Evolutionary conservation across 2,113 vertebrate genomes (phyloP).

Genomic region (Mesocricetus auratus): DNA sequence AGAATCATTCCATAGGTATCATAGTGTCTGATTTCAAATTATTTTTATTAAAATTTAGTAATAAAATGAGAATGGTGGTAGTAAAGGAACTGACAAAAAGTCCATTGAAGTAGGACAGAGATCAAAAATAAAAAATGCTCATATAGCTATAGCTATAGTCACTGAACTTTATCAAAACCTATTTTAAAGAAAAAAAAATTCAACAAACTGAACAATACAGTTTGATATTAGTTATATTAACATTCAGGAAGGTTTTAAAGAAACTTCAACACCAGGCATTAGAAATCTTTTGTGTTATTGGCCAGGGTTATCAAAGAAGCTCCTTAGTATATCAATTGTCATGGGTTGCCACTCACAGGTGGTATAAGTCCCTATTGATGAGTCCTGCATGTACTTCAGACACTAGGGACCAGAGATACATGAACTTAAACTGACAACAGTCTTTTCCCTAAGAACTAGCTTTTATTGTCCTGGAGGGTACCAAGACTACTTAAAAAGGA

Average conservation of each 20-base stretch:
- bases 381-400: neutral
- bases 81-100: neutral
- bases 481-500: neutral
- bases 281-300: neutral
- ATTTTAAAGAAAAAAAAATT: neutral
- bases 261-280: neutral
- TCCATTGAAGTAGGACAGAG: neutral
- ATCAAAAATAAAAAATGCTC: neutral
- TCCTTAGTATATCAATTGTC: neutral
- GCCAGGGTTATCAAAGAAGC: neutral
- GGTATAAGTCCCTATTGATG: neutral
- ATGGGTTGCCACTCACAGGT: neutral
- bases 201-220: neutral
- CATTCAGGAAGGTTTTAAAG: neutral
- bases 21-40: neutral
- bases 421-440: neutral
- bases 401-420: neutral
- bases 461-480: neutral
- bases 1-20: neutral
- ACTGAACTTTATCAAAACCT: neutral
- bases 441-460: neutral
- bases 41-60: neutral
- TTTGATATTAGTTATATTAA: neutral
- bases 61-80: neutral
- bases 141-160: neutral